Evolutionary conservation across 2,888 invertebrate species (phyloP), one percentile per base, ranked within the genome.

Genomic region (Loripinus fragilis): DNA sequence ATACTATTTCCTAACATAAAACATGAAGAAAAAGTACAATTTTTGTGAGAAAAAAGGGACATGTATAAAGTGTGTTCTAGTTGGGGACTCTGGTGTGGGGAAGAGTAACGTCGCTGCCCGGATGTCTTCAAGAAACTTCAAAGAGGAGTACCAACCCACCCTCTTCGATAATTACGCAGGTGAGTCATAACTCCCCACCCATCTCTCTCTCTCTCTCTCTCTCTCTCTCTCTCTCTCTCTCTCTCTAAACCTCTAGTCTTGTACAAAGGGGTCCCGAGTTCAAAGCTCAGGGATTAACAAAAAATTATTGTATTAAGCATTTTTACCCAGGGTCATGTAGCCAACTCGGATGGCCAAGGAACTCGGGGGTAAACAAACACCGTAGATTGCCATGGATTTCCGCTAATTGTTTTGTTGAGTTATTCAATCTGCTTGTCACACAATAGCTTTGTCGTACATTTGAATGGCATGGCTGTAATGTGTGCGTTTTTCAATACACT

Each of bases 111-210:
- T 90, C 33, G 89, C 89, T 15, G 77, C 85, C 23, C 76, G 90
- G 42, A 78, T 90, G 17, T 87, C 90, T 10, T 81, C 88, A 2
- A 77, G 88, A 50, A 87, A 85, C 5, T 90, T 88, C 71, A 87
- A 82, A 25, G 81, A 83, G 48, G 89, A 89, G 66, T 90, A 90
- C 70, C 85, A 79, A 33, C 90, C 90, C 8, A 90, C 90, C 0
- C 80, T 88, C 64, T 90, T 90, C 70, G 90, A 89, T 75, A 90
- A 90, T 77, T 90, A 87, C 83, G 88, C 88, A 71, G 89, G 90
- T 90, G 33, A 60, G 60, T 60, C 15, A 20, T 52, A 2, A 25
- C 52, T 52, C 23, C 25, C 52, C 25, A 3, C 25, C 52, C 25
- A 2, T 52, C 52, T 52, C 23, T 52, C 52, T 52, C 2, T 52